These are phyloP conservation scores for Acholoe squamosa DNA, from an alignment of 2,888 invertebrate genomes.

Conservation along the genomic window DNA sequence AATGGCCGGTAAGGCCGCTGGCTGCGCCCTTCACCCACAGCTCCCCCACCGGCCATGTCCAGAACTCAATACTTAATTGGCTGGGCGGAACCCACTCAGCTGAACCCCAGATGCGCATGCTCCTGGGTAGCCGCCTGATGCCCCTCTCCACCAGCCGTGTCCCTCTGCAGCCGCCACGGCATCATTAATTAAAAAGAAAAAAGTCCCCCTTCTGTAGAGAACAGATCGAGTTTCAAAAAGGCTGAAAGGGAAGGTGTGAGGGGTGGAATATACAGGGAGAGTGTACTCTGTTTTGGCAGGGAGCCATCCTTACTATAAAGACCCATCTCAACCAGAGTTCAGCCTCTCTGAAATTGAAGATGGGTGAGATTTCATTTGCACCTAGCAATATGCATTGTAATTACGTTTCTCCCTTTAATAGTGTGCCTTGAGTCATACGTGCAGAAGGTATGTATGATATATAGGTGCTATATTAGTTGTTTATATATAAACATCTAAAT, in stretches of 20 bases:
- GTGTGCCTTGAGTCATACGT: too few species aligned
- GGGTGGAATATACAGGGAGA: background rate
- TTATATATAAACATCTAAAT: too few species aligned
- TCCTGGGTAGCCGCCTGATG: background rate
- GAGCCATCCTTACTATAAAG: background rate
- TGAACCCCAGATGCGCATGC: constrained; percentile 37
- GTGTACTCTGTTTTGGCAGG: background rate
- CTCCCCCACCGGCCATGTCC: constrained; percentile 3
- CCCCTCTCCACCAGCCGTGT: background rate
- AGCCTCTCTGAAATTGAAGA: background rate
- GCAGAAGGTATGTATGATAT: too few species aligned
- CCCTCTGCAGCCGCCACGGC: background rate
- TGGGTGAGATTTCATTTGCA: background rate
- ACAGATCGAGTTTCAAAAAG: constrained; percentile 22
- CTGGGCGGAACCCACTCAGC: constrained; percentile 34
- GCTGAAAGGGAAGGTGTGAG: background rate
- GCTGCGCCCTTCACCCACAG: background rate
- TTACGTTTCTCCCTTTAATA: background rate
- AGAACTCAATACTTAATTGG: constrained; percentile 28
- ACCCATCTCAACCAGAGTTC: background rate
- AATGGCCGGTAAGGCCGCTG: too few species aligned
- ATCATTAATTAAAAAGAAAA: constrained; percentile 7
- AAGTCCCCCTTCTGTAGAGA: background rate
- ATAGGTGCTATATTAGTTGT: too few species aligned
- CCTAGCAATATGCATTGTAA: background rate